These are phyloP conservation scores for Sparidentex hasta DNA, from an alignment of 2,797 vertebrate species.

Conservation along the genomic window DNA sequence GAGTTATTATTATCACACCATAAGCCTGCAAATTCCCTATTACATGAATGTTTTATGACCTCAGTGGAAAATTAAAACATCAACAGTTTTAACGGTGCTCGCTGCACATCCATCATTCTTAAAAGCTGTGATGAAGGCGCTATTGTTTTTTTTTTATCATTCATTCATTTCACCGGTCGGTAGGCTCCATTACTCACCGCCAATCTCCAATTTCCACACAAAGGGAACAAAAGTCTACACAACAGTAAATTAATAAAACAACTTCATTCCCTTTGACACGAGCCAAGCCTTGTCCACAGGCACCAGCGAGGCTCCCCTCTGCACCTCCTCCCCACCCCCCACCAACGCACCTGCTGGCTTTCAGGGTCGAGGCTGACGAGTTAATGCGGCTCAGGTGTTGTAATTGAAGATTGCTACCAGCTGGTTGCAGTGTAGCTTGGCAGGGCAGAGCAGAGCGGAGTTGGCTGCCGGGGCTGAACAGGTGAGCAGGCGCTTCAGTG, in stretches of 20 bases:
- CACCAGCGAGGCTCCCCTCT: constrained; percentile 15
- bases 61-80: constrained; percentile 51
- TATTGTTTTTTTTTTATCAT: constrained; percentile 1
- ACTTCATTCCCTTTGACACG: constrained; percentile 39
- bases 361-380: constrained; percentile 58
- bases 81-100: constrained; percentile 28
- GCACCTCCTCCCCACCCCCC: constrained; percentile 17
- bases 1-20: constrained; percentile 27
- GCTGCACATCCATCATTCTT: constrained; percentile 25
- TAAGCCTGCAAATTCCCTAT: constrained; percentile 35
- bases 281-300: constrained; percentile 37
- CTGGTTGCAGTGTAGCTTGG: constrained; percentile 76
- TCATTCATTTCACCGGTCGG: neutral
- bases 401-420: constrained; percentile 81
- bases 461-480: constrained; percentile 69
- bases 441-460: constrained; percentile 54
- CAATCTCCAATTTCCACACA: constrained; percentile 18
- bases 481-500: constrained; percentile 69
- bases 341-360: constrained; percentile 61
- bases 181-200: constrained; percentile 15
- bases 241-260: constrained; percentile 47
- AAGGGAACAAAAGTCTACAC: constrained; percentile 7
- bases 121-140: constrained; percentile 14
- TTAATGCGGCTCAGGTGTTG: constrained; percentile 80
- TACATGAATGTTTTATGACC: constrained; percentile 36